These are phyloP conservation scores for Clarias platycephalus DNA, from an alignment of 2,797 vertebrate genomes.

Conservation along the genomic window DNA sequence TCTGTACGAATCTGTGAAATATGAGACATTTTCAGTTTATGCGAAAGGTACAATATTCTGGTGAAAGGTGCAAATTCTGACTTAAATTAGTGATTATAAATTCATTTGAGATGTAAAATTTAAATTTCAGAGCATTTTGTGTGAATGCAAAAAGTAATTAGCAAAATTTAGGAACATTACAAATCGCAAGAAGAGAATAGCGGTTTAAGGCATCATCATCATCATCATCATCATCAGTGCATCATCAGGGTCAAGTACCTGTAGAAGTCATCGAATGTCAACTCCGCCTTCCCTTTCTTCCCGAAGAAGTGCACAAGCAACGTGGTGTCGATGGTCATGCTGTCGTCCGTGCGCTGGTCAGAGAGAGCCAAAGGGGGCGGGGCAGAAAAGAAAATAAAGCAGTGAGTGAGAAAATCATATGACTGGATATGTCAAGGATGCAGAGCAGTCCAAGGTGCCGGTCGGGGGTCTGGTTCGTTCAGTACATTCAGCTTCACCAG, in stretches of 20 bases:
- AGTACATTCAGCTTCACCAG: constrained; percentile 47
- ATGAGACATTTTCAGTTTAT: neutral
- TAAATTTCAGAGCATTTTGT: neutral
- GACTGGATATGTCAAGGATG: constrained; percentile 30
- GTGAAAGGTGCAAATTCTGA: no score
- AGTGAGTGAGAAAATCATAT: constrained; percentile 29
- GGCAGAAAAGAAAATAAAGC: constrained; percentile 41
- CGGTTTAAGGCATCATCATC: neutral
- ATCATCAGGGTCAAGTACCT: constrained; percentile 62
- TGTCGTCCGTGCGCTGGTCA: constrained; percentile 86
- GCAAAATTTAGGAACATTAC: neutral
- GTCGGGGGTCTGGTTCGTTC: constrained; percentile 55
- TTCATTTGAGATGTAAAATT: no score
- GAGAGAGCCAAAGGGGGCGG: neutral
- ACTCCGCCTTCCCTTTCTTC: constrained; percentile 96
- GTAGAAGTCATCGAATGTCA: constrained; percentile 93
- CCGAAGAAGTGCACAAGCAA: constrained; percentile 96
- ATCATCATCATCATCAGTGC: neutral
- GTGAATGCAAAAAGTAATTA: neutral
- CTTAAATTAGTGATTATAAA: no score
- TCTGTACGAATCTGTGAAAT: neutral
- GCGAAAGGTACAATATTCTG: neutral
- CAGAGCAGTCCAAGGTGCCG: constrained; percentile 53
- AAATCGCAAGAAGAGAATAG: neutral
- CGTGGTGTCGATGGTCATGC: constrained; percentile 89